These are phyloP conservation scores for Bombus confusus DNA, from an alignment of 1,140 invertebrate species.

Conservation along the genomic window DNA sequence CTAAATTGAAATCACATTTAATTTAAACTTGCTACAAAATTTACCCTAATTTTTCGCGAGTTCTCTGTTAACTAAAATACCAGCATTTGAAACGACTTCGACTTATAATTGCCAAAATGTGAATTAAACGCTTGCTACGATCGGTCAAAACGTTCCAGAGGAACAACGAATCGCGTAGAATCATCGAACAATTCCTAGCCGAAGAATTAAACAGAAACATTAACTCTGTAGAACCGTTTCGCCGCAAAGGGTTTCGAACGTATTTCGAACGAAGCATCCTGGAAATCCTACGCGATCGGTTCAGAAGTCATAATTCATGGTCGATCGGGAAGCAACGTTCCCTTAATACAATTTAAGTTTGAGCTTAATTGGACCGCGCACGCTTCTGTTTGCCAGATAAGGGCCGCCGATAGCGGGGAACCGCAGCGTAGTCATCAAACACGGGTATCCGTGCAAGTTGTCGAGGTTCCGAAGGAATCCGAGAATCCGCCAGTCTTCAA, in stretches of 20 bases:
- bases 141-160: neutral
- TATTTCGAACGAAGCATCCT: neutral
- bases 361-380: constrained; percentile 20
- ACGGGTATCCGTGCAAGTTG: constrained; percentile 87
- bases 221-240: neutral
- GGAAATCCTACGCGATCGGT: neutral
- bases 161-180: neutral
- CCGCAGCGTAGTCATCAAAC: constrained; percentile 87
- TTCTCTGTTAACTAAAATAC: too few relatives aligned
- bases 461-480: constrained; percentile 84
- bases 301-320: neutral
- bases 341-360: constrained; percentile 28
- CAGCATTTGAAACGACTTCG: neutral
- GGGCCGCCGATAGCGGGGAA: constrained; percentile 90
- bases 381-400: constrained; percentile 84
- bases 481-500: constrained; percentile 86
- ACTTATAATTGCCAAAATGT: neutral
- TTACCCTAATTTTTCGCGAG: too few relatives aligned
- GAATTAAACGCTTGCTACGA: neutral
- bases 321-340: neutral
- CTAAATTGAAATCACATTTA: too few relatives aligned
- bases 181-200: neutral
- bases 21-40: too few relatives aligned
- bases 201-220: neutral
- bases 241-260: neutral